Base-by-base conservation (phyloP, 2,797 vertebrate genomes). In the Schizopygopsis pylzovi region DNA sequence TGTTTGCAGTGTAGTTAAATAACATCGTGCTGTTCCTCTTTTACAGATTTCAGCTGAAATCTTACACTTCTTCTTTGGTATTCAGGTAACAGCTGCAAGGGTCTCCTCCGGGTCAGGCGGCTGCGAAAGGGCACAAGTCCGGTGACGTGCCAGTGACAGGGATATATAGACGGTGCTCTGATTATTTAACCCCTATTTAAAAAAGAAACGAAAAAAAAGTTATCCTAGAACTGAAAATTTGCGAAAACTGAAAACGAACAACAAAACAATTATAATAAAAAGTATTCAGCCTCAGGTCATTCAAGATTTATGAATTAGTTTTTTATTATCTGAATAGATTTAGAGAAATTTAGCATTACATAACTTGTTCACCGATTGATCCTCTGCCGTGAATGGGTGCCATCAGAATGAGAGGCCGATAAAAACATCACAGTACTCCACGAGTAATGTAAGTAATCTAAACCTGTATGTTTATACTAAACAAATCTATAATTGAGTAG, bases 51-150 rank as follows among this genome's bases (percentile, higher is more conserved):
- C 59, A 52, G 47, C 63, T 41, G 33, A 78, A 84, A 85, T 71
- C 49, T 28, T 41, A 8, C 85, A 89, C 88, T 45, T 87, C 79
- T 86, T 63, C 79, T 86, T 63, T 61, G 61, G 10, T 67, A 25
- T 12, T 33, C 6, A 73, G 81, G 49, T 37, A 54, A 28, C 3
- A 15, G 1, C 63, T 59, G 37, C 47, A 22, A 37, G 33, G 49
- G 61, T 84, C 37, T 15, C 84, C 83, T 86, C 11, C 89, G 47
- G 90, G 91, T 63, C 47, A 49, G 15, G 47, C 1, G 47, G 15
- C 47, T 49, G 13, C 1, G 13, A 49, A 49, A 49, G 13, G 4
- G 47, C 47, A 16, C 15, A 16, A 16, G 49, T 49, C 47, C 4
- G 5, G 49, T 18, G 49, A 52, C 16, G 49, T 52, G 15, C 49